phyloP scores from a whole-genome alignment of 2,888 invertebrate genomes.

The Eupithecia vulgata region DNA sequence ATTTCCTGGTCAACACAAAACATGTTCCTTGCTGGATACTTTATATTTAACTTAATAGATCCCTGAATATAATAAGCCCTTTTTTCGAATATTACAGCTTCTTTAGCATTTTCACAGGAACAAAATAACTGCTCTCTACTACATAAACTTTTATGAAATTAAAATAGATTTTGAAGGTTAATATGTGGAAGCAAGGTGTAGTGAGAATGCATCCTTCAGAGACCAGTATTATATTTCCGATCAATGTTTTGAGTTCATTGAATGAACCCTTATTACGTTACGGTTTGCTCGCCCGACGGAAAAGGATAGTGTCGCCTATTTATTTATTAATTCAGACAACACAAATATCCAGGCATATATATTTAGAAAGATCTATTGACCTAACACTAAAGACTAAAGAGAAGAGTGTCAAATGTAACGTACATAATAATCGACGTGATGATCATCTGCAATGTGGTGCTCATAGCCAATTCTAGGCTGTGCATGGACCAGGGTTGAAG shows the following conservation, averaged over 20 bases:
- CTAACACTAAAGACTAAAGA: not conserved
- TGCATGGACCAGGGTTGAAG: slow-evolving; percentile 55
- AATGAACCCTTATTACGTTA: no score
- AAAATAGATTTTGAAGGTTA: not conserved
- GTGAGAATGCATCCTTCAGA: no score
- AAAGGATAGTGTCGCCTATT: not conserved
- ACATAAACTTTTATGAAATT: not conserved
- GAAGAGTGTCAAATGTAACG: not conserved
- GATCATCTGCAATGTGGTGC: slow-evolving; percentile 75
- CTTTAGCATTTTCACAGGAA: not conserved
- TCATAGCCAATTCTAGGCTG: slow-evolving; percentile 60
- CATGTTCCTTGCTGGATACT: not conserved
- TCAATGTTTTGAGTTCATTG: no score
- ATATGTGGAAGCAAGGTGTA: not conserved
- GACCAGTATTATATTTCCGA: no score
- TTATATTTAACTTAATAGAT: not conserved
- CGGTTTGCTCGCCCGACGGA: not conserved
- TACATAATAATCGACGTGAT: slow-evolving; percentile 87
- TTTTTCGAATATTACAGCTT: not conserved
- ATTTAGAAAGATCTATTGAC: not conserved
- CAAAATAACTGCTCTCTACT: not conserved
- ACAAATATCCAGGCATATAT: not conserved
- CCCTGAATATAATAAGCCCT: not conserved
- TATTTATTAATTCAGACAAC: not conserved
- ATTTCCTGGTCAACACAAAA: not conserved